These are phyloP conservation scores for Coluber constrictor DNA, from an alignment of 2,797 vertebrate species.

Conservation along the genomic window DNA sequence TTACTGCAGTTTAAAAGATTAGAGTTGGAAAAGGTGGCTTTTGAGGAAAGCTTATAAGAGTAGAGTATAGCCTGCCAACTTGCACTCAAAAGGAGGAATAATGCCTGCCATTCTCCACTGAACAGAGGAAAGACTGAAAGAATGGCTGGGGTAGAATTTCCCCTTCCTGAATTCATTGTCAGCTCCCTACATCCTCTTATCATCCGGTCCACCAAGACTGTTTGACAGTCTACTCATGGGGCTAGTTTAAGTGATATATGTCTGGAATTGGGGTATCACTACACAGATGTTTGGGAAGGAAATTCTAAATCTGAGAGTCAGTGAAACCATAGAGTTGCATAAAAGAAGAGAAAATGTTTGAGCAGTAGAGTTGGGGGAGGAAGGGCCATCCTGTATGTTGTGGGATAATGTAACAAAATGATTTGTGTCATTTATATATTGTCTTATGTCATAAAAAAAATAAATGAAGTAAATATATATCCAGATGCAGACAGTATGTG, in stretches of 20 bases:
- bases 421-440: background rate
- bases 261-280: background rate
- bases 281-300: background rate
- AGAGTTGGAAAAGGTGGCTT: background rate
- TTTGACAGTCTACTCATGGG: background rate
- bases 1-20: background rate
- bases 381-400: background rate
- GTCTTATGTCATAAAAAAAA: background rate
- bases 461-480: background rate
- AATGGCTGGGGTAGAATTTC: background rate
- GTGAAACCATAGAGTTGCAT: background rate
- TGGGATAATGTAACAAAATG: background rate
- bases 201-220: background rate
- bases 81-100: background rate
- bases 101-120: background rate
- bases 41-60: background rate
- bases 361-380: background rate
- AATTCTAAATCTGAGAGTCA: background rate
- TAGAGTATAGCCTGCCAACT: background rate
- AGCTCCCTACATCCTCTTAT: background rate
- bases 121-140: background rate
- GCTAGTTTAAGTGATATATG: background rate
- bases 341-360: background rate
- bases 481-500: background rate
- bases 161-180: background rate